Conservation (phyloP, 2,888 invertebrate species). For the Himalopsyche japonica region DNA sequence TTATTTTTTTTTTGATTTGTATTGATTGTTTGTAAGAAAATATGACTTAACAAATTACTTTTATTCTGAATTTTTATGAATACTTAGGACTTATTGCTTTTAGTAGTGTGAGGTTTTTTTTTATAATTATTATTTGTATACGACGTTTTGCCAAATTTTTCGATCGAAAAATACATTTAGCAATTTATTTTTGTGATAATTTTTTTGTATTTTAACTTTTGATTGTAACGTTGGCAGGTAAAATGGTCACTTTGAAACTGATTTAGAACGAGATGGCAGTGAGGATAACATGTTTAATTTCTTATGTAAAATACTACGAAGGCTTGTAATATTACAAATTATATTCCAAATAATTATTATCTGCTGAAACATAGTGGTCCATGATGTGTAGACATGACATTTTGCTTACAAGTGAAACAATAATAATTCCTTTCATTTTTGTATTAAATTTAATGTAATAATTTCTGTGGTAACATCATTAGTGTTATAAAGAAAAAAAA, state of each 20-base stretch:
- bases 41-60: constrained; percentile 23
- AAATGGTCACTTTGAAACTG: not conserved
- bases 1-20: constrained; percentile 34
- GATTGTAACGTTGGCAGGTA: not conserved
- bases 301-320: not conserved
- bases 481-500: constrained; percentile 7
- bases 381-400: not conserved
- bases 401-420: not conserved
- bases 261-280: not conserved
- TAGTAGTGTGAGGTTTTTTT: constrained; percentile 23
- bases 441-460: not conserved
- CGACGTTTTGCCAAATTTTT: constrained; percentile 29
- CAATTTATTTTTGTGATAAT: constrained; percentile 22
- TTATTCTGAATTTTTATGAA: constrained; percentile 27
- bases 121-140: constrained; percentile 19
- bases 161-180: constrained; percentile 8
- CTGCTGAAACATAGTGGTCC: not conserved
- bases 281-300: not conserved
- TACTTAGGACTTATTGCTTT: constrained; percentile 9
- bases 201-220: not conserved
- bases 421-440: not conserved
- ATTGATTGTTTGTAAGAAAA: constrained; percentile 21
- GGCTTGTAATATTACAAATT: constrained; percentile 10
- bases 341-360: constrained; percentile 17
- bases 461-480: constrained; percentile 14